Conservation (phyloP, 2,113 vertebrate genomes). For the Phylloscopus trochiloides region DNA sequence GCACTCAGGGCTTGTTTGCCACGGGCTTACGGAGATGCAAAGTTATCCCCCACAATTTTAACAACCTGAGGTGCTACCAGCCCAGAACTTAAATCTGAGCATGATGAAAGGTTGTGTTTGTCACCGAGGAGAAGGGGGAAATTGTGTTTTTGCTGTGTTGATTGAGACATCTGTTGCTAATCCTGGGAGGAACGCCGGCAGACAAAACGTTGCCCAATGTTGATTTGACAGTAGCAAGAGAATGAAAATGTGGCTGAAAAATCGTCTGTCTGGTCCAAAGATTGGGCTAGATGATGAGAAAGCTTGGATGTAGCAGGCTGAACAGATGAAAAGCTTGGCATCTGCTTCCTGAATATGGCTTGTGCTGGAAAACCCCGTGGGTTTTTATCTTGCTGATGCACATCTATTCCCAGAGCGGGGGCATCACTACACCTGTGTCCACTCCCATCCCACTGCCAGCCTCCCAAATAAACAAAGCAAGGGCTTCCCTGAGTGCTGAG, state of each 20-base stretch:
- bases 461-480: neutral
- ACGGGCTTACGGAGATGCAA: neutral
- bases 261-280: conserved; percentile 35
- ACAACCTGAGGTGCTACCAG: neutral
- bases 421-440: neutral
- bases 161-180: conserved; percentile 53
- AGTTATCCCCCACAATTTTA: neutral
- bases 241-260: conserved; percentile 46
- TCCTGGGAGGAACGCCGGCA: neutral
- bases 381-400: neutral
- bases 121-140: neutral
- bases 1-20: neutral
- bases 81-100: neutral
- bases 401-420: neutral
- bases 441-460: neutral
- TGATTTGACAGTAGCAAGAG: conserved; percentile 41
- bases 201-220: conserved; percentile 34
- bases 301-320: conserved; percentile 29
- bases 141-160: neutral
- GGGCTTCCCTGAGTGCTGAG: neutral
- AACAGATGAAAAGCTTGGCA: conserved; percentile 55
- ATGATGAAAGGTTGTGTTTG: neutral
- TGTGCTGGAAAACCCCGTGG: neutral
- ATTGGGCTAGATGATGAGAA: conserved; percentile 12
- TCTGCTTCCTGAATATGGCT: neutral